Conservation (phyloP, 1,140 invertebrate species). For the Metopolophium dirhodum region DNA sequence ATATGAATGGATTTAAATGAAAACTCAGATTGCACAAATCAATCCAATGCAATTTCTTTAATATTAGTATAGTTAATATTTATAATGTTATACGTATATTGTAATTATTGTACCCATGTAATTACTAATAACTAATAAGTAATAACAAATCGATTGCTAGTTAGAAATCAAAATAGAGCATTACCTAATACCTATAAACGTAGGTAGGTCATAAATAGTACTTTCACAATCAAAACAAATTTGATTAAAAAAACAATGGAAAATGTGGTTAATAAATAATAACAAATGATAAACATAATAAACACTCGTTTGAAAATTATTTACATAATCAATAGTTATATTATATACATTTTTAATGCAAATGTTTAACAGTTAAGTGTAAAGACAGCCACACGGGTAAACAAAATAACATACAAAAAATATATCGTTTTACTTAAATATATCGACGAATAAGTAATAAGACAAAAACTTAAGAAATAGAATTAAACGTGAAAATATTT, state of each 20-base stretch:
- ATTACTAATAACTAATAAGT: not conserved
- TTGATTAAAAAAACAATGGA: not conserved
- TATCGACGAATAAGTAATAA: not conserved
- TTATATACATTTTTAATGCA: not conserved
- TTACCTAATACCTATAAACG: not conserved
- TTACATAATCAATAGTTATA: not conserved
- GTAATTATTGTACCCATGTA: not conserved
- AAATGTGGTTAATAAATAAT: not conserved
- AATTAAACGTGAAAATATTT: not conserved
- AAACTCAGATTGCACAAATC: not conserved
- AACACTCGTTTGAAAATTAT: not conserved
- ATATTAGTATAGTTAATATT: constrained; percentile 1
- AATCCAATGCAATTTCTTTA: not conserved
- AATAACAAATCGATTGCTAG: not conserved
- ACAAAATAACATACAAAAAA: not conserved
- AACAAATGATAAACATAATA: not conserved
- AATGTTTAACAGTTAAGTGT: not conserved
- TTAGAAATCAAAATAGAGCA: not conserved
- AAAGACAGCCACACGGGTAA: not conserved
- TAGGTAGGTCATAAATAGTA: not conserved
- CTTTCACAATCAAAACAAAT: not conserved
- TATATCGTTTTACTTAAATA: not conserved
- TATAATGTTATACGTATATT: not conserved
- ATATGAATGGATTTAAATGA: not conserved
- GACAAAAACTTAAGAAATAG: not conserved